Evolutionary conservation across 1,140 invertebrate genomes (phyloP).

Genomic region (Drosophila quadrilineata): DNA sequence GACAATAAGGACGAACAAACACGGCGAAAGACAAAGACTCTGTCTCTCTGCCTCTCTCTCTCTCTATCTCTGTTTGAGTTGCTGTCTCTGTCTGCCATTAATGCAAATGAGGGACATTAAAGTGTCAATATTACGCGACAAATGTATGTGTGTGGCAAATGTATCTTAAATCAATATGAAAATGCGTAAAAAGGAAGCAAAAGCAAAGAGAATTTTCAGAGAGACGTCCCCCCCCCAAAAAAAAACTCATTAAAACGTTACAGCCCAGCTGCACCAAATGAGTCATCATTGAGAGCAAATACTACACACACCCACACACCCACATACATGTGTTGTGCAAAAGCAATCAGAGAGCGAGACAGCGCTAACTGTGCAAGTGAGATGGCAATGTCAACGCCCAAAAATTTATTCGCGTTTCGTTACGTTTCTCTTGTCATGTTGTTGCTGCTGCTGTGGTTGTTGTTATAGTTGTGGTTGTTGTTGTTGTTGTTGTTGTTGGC

Average conservation of each 20-base stretch:
- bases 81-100: slow-evolving; percentile 43
- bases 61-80: not conserved
- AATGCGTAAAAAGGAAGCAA: not conserved
- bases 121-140: slow-evolving; percentile 71
- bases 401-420: slow-evolving; percentile 42
- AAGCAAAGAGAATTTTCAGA: not conserved
- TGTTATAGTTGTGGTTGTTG: too few species aligned
- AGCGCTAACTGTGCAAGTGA: not conserved
- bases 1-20: slow-evolving; percentile 49
- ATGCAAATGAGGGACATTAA: slow-evolving; percentile 72
- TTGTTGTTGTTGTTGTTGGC: too few species aligned
- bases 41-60: not conserved
- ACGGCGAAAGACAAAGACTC: slow-evolving; percentile 31
- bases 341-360: not conserved
- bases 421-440: too few species aligned
- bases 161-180: slow-evolving; percentile 53
- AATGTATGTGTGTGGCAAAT: slow-evolving; percentile 40
- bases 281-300: slow-evolving; percentile 61
- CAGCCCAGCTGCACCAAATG: slow-evolving; percentile 59
- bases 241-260: slow-evolving; percentile 70
- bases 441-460: too few species aligned
- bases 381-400: slow-evolving; percentile 26
- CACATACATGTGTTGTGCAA: slow-evolving; percentile 1
- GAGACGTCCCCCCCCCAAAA: not conserved
- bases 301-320: slow-evolving; percentile 20